Percentiles rank a stretch among this genome's conserved stretches.
phyloP scores from a whole-genome alignment of 2,797 vertebrate species.

The Chaenodraco wilsoni region DNA sequence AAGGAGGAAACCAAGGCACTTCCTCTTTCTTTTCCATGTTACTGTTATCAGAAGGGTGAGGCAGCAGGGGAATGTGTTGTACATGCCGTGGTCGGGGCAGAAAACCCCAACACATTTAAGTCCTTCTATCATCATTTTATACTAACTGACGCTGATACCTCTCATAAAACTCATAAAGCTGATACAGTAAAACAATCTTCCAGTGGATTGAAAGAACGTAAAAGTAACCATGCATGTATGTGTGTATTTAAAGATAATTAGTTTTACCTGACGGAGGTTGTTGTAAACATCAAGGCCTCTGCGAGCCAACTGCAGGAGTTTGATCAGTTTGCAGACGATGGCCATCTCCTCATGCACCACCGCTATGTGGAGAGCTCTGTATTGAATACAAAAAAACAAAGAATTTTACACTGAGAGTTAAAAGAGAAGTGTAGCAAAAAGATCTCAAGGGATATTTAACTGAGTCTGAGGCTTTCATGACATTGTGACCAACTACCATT shows the following conservation, averaged over 20 bases:
- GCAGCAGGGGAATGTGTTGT: slow-evolving; percentile 32
- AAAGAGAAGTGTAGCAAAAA: slow-evolving; percentile 9
- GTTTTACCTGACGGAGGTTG: slow-evolving; percentile 89
- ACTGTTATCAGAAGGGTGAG: slow-evolving; percentile 57
- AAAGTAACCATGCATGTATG: not conserved
- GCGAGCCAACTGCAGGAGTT: slow-evolving; percentile 75
- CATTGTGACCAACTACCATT: slow-evolving; percentile 20
- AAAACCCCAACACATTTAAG: slow-evolving; percentile 16
- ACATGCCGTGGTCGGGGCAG: slow-evolving; percentile 5
- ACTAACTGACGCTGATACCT: not conserved
- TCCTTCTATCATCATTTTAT: not conserved
- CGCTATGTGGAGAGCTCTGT: slow-evolving; percentile 91
- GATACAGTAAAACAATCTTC: not conserved
- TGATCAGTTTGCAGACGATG: slow-evolving; percentile 76
- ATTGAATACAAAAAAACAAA: slow-evolving; percentile 45
- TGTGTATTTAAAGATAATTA: slow-evolving; percentile 23
- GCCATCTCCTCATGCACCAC: slow-evolving; percentile 85
- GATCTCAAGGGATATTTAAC: not conserved
- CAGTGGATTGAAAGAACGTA: not conserved
- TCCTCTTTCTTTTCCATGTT: slow-evolving; percentile 75
- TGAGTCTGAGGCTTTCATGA: not conserved
- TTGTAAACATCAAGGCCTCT: slow-evolving; percentile 88
- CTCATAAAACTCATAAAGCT: slow-evolving; percentile 6
- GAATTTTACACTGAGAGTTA: slow-evolving; percentile 8
- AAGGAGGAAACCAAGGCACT: slow-evolving; percentile 68